Evolutionary conservation across 2,113 vertebrate species (phyloP), one percentile per base, ranked within the genome.

Genomic region (Dicrurus megarhynchus): DNA sequence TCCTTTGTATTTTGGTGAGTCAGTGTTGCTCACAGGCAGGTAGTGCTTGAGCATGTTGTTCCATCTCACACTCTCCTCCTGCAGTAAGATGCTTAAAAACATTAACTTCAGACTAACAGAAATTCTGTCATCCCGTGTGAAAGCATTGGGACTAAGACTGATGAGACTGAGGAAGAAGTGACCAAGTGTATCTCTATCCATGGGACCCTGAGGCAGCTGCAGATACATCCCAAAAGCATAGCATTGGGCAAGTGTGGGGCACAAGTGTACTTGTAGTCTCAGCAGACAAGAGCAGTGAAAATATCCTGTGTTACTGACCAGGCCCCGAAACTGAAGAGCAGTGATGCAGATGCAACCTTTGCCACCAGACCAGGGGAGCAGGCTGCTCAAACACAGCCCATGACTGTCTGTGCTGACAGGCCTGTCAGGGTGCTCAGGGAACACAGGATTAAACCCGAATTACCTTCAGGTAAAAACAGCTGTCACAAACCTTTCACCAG

Each of bases 161-260:
- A 17, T 70, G 42, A 37, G 39, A 17, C 11, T 28, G 50, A 71
- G 11, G 15, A 81, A 23, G 41, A 71, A 47, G n/a, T 59, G 12
- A 41, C 4, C 10, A 59, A 11, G 4, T 42, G 3, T 64, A 24
- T 49, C 30, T 69, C 18, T 46, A 3, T 22, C 41, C 13, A 9
- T 26, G 26, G 19, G 15, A 22, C 22, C 4, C 39, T 27, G 20
- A 74, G 41, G 22, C 15, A 61, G 11, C 27, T 74, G 33, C 14
- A 83, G 33, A 32, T 76, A 24, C 11, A 26, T 39, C 30, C 8
- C 37, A 73, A 59, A 64, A 11, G 4, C 0, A 0, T 35, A 32
- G 33, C 13, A 20, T 17, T 2, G 6, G 17, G 9, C 4, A 55
- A 47, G 18, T 26, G 22, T 20, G 27, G 27, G 35, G n/a, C 15